Conservation (phyloP, 92 coral and sea anemone species). For the Umimayanthus chanpuru region DNA sequence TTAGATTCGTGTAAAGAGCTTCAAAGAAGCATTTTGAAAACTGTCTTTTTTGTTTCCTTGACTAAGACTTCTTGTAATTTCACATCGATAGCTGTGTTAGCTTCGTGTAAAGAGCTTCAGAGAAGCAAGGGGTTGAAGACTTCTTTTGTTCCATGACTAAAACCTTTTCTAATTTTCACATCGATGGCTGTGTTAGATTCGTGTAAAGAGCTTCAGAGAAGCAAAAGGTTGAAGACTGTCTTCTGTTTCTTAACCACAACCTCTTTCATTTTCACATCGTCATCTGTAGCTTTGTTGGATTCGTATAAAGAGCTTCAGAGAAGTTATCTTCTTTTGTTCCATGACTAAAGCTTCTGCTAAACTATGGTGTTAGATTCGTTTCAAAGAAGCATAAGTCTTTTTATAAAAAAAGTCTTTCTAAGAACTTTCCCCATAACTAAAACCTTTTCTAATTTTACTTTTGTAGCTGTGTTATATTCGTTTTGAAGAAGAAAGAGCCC, state of each 20-base stretch:
- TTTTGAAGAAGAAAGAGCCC: conserved; percentile 82
- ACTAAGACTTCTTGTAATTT: too few species aligned
- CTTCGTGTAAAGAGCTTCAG: conserved; percentile 11
- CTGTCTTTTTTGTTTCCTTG: not conserved
- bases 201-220: conserved; percentile 74
- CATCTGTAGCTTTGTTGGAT: conserved; percentile 63
- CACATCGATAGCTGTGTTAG: conserved; percentile 29
- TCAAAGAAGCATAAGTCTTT: conserved; percentile 65
- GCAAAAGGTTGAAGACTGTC: conserved; percentile 68
- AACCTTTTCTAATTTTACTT: not conserved
- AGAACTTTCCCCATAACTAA: conserved; percentile 11
- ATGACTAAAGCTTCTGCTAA: not conserved
- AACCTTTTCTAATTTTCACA: not conserved
- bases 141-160: not conserved
- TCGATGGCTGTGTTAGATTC: conserved; percentile 70
- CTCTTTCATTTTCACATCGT: not conserved
- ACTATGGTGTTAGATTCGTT: conserved; percentile 75
- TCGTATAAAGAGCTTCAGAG: conserved; percentile 76
- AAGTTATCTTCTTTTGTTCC: conserved; percentile 46
- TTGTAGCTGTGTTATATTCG: conserved; percentile 75
- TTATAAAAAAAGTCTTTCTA: not conserved
- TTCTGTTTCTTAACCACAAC: too few species aligned
- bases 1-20: not conserved
- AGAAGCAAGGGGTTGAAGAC: conserved; percentile 72
- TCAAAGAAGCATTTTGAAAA: conserved; percentile 75